phyloP scores from a whole-genome alignment of 2,888 invertebrate genomes.

The Thecophora atra region DNA sequence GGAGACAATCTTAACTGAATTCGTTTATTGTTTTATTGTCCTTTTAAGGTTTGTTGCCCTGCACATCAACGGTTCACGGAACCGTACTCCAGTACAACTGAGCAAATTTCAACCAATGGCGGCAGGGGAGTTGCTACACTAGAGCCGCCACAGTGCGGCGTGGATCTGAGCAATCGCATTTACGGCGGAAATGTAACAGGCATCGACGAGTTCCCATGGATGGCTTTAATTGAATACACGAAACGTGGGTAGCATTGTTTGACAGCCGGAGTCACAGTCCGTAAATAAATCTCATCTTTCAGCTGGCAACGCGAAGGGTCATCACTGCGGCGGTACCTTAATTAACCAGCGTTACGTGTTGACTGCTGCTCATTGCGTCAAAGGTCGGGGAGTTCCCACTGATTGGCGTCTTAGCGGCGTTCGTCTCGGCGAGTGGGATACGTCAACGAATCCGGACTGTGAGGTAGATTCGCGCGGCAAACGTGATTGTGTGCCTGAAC shows the following conservation, averaged over 20 bases:
- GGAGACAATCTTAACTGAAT: not conserved
- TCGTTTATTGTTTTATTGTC: not conserved
- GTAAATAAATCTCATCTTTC: not conserved
- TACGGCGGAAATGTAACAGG: conserved; percentile 71
- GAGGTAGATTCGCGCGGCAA: conserved; percentile 49
- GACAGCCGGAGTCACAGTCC: too few relatives aligned
- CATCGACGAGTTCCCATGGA: conserved; percentile 72
- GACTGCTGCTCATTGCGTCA: conserved; percentile 82
- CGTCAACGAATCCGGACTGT: conserved; percentile 56
- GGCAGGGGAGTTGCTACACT: conserved; percentile 40
- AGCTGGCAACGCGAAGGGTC: conserved; percentile 65
- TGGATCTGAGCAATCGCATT: conserved; percentile 68
- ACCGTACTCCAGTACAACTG: not conserved
- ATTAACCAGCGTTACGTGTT: conserved; percentile 74
- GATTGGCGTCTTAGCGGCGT: conserved; percentile 69
- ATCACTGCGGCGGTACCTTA: conserved; percentile 79
- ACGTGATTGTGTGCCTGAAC: conserved; percentile 71
- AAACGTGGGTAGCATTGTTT: conserved; percentile 19
- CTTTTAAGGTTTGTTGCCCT: conserved; percentile 8
- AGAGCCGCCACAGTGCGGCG: conserved; percentile 48
- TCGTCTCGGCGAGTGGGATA: conserved; percentile 65
- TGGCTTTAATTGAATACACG: conserved; percentile 46
- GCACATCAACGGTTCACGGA: not conserved
- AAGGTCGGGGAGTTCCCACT: conserved; percentile 71
- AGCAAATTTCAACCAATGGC: not conserved